Evolutionary conservation across 92 coral and sea anemone genomes (phyloP), one percentile per base, ranked within the genome.

Genomic region (Plumapathes pennacea): DNA sequence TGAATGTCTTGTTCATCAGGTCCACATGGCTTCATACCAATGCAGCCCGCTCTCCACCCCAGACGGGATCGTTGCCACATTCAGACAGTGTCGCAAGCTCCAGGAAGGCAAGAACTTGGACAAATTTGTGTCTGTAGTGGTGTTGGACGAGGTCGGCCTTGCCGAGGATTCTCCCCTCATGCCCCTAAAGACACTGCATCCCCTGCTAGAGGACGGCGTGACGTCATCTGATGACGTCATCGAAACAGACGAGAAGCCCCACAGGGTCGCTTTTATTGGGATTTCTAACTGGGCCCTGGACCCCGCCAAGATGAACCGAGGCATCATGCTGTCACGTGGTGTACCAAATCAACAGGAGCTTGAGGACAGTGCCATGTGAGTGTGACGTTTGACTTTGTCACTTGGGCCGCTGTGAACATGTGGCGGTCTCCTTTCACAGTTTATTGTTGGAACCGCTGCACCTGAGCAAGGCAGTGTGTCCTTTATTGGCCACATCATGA

Each of bases 211-310:
- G 58, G 96, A 88, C 36, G 96, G 60, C 6, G 66, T 75, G 60
- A 58, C 47, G 43, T 56, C 68, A 0, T 27, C 75, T 5, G 82
- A 75, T 46, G 82, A 48, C 68, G 53, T 64, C 61, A 65, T 75
- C 9, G 44, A 64, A 32, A 71, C 77, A 11, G 86, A 78, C 33
- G 82, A 82, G 24, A 72, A 70, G 33, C 47, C 66, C 0, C 69
- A 64, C 13, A 67, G 87, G 19, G 96, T 88, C 37, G 96, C 90
- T 23, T 88, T 88, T 46, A 83, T 88, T 42, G 96, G 96, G 13
- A 71, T 88, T 21, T 88, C 96, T 2, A 88, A 88, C 76, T 88
- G 96, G 96, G 91, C 88, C 5, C 78, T 85, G 14, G 95, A 87
- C 45, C 89, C 95, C 10, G 95, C 89, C 14, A 82, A 86, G 47